Evolutionary conservation across 2,888 invertebrate genomes (phyloP).

Genomic region (Drosophila atroscutellata): DNA sequence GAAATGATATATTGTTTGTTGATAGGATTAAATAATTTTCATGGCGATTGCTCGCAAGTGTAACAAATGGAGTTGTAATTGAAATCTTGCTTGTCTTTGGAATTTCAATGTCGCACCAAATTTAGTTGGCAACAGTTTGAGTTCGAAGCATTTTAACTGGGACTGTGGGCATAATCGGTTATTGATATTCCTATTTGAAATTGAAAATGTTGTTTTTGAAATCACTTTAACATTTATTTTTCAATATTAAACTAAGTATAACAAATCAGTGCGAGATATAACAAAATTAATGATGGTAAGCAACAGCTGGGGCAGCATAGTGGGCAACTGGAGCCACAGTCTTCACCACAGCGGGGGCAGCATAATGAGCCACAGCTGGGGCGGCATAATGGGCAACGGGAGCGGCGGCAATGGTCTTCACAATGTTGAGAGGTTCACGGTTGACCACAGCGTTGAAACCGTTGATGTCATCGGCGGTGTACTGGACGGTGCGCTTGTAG

Average conservation of each 20-base stretch:
- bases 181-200: slow-evolving; percentile 35
- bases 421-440: slow-evolving; percentile 67
- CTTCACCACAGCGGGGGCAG: slow-evolving; percentile 34
- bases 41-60: slow-evolving; percentile 40
- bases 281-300: slow-evolving; percentile 47
- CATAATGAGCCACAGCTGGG: slow-evolving; percentile 45
- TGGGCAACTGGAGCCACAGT: slow-evolving; percentile 38
- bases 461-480: slow-evolving; percentile 82
- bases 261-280: slow-evolving; percentile 27
- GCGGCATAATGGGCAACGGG: slow-evolving; percentile 40
- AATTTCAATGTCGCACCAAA: slow-evolving; percentile 75
- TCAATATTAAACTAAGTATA: slow-evolving; percentile 32
- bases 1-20: slow-evolving; percentile 43
- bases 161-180: slow-evolving; percentile 54
- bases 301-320: slow-evolving; percentile 50
- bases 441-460: slow-evolving; percentile 84
- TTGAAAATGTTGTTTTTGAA: slow-evolving; percentile 9
- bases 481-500: slow-evolving; percentile 81
- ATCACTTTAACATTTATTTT: slow-evolving; percentile 42
- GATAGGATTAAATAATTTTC: slow-evolving; percentile 64
- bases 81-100: slow-evolving; percentile 57
- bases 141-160: slow-evolving; percentile 27
- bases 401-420: slow-evolving; percentile 55
- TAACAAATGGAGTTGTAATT: slow-evolving; percentile 62
- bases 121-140: slow-evolving; percentile 53